Evolutionary conservation across 2,113 vertebrate genomes (phyloP), one percentile per base, ranked within the genome.

Genomic region (Paratilapia polleni): DNA sequence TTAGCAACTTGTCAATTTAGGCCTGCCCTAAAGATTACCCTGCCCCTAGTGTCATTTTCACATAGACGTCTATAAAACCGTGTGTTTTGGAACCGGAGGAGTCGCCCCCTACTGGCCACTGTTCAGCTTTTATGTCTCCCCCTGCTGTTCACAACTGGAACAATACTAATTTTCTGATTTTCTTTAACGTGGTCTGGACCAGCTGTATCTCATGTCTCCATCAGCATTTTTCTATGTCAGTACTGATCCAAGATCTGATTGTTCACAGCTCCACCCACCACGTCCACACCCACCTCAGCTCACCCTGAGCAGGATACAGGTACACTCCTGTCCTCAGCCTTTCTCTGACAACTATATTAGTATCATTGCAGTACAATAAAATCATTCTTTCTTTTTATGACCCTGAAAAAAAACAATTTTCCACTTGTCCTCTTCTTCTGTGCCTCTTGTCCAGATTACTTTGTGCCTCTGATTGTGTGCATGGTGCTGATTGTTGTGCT

Each of bases 181-280:
- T 31, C 28, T 31, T 3, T 47, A 14, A 12, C 41, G 26, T 11
- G 12, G 15, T 52, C 49, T 52, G 47, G 14, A 49, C 14, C 47
- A 17, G 24, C 34, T n/a, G 28, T 4, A 28, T 60, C 22, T 77
- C 17, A 9, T 5, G 0, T 43, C 34, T 59, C 34, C 17, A 47
- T 0, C 3, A 0, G 0, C 41, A 28, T 70, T 70, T 70, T 41
- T 49, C 64, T 4, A 31, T 28, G 24, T 36, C 61, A 63, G 31
- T 2, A 36, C 61, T 63, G 9, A 63, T 20, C 12, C 61, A 36
- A 17, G 8, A 63, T 63, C 8, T 62, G 31, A 5, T 20, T 64
- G 34, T 77, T 60, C 17, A 77, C 75, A 77, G 75, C 57, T 60
- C 22, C 76, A 49, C 17, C 76, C 76, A 28, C 24, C 4, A 13